A percentile compares a stretch with the other conserved stretches of the same genome.
Evolutionary conservation across 2,113 vertebrate genomes (phyloP).

Genomic region (Tringa solitaria): DNA sequence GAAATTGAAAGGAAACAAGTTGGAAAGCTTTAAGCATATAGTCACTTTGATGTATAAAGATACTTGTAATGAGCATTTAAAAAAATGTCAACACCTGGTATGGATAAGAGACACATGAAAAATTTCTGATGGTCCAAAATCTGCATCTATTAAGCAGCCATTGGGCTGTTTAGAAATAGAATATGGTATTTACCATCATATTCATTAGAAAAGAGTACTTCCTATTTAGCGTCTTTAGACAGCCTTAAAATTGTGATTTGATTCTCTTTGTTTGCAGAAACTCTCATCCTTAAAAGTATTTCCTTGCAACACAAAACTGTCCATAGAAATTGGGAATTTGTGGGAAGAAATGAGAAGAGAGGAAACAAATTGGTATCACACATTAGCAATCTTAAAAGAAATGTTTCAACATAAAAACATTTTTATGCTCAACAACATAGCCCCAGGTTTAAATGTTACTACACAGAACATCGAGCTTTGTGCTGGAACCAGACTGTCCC

Average conservation of each 20-base stretch:
- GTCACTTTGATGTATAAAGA: background rate
- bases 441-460: background rate
- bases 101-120: background rate
- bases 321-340: background rate
- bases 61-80: fast-evolving
- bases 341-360: background rate
- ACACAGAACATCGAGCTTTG: background rate
- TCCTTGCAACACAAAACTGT: background rate
- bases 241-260: background rate
- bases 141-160: background rate
- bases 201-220: background rate
- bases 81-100: fast-evolving
- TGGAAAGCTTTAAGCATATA: background rate
- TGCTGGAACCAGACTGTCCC: background rate
- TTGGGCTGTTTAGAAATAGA: background rate
- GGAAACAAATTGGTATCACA: background rate
- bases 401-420: background rate
- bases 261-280: background rate
- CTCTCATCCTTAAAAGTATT: background rate
- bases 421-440: background rate
- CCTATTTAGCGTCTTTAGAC: background rate
- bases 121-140: background rate
- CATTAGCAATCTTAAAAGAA: background rate
- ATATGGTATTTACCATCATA: background rate
- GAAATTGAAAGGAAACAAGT: background rate